A percentile compares a stretch with the other conserved stretches of the same genome.
Conservation (phyloP, 2,113 vertebrate species). For the Herpailurus yagouaroundi region DNA sequence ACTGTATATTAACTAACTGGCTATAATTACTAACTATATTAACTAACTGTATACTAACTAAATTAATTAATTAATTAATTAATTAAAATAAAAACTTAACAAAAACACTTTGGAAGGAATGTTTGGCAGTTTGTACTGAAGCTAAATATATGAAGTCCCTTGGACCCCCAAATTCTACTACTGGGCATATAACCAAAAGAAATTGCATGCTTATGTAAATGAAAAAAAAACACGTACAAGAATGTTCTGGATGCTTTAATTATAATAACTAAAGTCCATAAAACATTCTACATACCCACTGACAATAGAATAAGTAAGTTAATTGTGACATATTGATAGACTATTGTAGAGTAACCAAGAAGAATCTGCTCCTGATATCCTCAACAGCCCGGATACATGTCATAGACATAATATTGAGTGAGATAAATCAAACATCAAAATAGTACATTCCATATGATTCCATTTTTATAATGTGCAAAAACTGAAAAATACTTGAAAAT, state of each 20-base stretch:
- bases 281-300: neutral
- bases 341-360: neutral
- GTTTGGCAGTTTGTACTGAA: neutral
- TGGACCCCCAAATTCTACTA: neutral
- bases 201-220: neutral
- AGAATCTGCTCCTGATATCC: neutral
- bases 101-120: neutral
- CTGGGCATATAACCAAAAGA: neutral
- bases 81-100: neutral
- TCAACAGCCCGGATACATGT: neutral
- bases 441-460: neutral
- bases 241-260: neutral
- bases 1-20: neutral
- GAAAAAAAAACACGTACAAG: neutral
- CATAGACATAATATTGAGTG: neutral
- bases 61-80: too few relatives aligned
- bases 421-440: neutral
- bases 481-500: neutral
- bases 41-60: neutral
- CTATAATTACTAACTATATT: too few relatives aligned
- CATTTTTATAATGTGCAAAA: neutral
- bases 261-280: neutral
- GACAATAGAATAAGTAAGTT: neutral
- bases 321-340: neutral
- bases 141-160: neutral